Evolutionary conservation across 2,888 invertebrate species (phyloP).

Genomic region (Osedax fenrisi): DNA sequence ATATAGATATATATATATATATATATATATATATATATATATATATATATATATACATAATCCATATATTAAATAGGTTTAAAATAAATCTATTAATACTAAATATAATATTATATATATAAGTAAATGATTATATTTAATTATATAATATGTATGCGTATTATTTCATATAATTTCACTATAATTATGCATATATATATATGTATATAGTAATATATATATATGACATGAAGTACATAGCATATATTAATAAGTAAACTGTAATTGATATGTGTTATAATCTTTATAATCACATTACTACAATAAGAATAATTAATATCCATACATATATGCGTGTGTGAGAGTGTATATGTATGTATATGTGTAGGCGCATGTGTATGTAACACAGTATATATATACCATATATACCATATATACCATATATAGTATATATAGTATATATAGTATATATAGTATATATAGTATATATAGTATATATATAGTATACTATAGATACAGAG

Average conservation of each 20-base stretch:
- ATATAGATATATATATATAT: not conserved
- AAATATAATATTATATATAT: too few species aligned
- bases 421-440: not conserved
- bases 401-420: not conserved
- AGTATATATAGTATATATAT: not conserved
- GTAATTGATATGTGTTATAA: too few species aligned
- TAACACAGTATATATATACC: not conserved
- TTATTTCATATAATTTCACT: too few species aligned
- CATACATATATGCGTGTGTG: not conserved
- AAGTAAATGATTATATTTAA: too few species aligned
- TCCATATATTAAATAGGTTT: too few species aligned
- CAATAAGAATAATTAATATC: too few species aligned
- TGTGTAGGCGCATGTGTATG: not conserved
- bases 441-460: not conserved
- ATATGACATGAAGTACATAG: too few species aligned
- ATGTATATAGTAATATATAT: not conserved
- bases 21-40: not conserved
- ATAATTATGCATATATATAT: not conserved
- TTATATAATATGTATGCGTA: too few species aligned
- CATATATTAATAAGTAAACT: too few species aligned
- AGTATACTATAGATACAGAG: not conserved
- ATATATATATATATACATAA: not conserved
- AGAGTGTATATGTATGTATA: not conserved
- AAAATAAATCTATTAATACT: too few species aligned
- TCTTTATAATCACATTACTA: too few species aligned